Percentiles rank a stretch among this genome's conserved stretches.
Conservation (phyloP, 2,797 vertebrate genomes). For the Alauda arvensis region DNA sequence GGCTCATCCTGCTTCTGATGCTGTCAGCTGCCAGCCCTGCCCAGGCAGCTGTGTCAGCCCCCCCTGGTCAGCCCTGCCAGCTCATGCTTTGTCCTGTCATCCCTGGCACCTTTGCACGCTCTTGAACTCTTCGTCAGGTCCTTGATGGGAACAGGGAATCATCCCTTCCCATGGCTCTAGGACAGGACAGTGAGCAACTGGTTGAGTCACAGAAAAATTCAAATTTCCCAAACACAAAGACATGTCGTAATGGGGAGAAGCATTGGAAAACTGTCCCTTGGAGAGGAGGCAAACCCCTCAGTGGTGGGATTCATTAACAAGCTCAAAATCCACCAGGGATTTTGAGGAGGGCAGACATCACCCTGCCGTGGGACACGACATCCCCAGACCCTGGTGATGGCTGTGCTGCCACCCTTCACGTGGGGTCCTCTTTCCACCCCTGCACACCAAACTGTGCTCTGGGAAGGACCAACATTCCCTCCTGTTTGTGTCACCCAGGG, state of each 20-base stretch:
- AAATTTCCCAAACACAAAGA: not conserved
- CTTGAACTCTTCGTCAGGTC: not conserved
- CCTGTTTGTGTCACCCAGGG: not conserved
- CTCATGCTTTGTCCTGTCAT: not conserved
- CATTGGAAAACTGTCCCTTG: not conserved
- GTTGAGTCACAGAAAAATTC: not conserved
- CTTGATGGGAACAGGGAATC: not conserved
- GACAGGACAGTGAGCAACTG: not conserved
- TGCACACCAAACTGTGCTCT: not conserved
- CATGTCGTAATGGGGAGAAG: not conserved
- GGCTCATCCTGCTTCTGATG: not conserved
- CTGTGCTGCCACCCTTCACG: not conserved
- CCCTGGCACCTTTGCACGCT: not conserved
- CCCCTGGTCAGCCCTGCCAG: not conserved
- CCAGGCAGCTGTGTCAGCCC: not conserved
- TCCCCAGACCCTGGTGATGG: rapidly evolving
- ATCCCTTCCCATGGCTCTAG: not conserved
- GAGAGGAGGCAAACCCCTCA: not conserved
- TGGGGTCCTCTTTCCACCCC: not conserved
- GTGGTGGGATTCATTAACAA: rapidly evolving
- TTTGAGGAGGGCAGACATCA: no score
- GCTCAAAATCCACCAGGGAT: not conserved
- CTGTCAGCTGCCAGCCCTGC: not conserved
- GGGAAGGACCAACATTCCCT: not conserved
- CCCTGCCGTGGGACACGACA: rapidly evolving